Conservation (phyloP, 2,797 vertebrate species). For the Naso thynnoides region DNA sequence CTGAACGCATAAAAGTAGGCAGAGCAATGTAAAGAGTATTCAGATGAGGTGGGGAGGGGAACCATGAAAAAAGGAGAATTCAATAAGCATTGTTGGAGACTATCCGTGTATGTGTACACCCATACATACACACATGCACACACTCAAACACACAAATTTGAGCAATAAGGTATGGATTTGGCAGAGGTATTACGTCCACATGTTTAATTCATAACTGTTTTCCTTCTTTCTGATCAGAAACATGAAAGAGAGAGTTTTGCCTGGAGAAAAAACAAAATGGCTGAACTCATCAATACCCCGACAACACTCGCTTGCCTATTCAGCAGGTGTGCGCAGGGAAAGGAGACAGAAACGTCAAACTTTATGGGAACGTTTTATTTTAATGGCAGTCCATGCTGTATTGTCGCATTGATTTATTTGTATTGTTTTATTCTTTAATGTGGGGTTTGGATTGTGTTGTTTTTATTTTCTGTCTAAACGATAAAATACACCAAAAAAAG, state of each 20-base stretch:
- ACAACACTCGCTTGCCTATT: slow-evolving; percentile 65
- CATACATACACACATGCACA: slow-evolving; percentile 25
- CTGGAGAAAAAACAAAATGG: slow-evolving; percentile 81
- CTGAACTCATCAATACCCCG: slow-evolving; percentile 82
- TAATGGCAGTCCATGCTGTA: slow-evolving; percentile 30
- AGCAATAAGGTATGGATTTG: slow-evolving; percentile 71
- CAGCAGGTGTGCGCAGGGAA: slow-evolving; percentile 71
- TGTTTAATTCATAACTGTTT: slow-evolving; percentile 82
- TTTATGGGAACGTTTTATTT: slow-evolving; percentile 73
- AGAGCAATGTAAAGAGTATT: slow-evolving; percentile 19
- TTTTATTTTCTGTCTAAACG: slow-evolving; percentile 65
- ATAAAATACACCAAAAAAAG: slow-evolving; percentile 42
- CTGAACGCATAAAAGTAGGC: slow-evolving; percentile 36
- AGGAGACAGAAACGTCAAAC: slow-evolving; percentile 83
- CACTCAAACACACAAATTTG: slow-evolving; percentile 3
- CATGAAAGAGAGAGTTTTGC: slow-evolving; percentile 79
- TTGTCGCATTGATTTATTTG: slow-evolving; percentile 37
- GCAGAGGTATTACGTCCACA: slow-evolving; percentile 60
- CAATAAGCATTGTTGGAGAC: slow-evolving; percentile 68
- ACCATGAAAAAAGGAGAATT: slow-evolving; percentile 46
- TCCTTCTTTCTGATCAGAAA: slow-evolving; percentile 81
- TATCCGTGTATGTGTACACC: slow-evolving; percentile 15
- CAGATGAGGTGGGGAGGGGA: slow-evolving; percentile 26
- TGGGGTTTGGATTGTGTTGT: slow-evolving; percentile 49
- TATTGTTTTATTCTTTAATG: slow-evolving; percentile 60